Base-by-base conservation (phyloP, 2,113 vertebrate species). In the Mungos mungo region DNA sequence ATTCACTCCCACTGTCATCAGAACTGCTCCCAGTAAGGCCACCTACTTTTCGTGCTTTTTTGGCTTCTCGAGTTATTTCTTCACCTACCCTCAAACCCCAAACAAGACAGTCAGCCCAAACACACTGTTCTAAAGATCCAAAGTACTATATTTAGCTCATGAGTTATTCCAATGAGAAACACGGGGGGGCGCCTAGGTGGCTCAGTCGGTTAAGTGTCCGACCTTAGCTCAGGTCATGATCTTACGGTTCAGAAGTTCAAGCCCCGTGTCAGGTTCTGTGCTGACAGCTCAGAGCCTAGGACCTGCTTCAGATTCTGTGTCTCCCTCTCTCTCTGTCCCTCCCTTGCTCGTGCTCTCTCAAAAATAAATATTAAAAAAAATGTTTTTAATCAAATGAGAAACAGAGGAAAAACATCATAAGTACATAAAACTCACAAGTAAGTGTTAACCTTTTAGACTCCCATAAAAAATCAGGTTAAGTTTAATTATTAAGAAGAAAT, bases 1-100 rank as follows among this genome's bases (percentile, higher is more conserved):
- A 99, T 33, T 98, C 99, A 0, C 99, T 99, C 33, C 98, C 99
- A 95, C 99, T 99, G 84, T 99, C 99, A 3, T 99, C 99, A 23
- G 99, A 99, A 98, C 99, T 99, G 98, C 99, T 99, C 0, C 99
- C 99, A 0, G 99, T 99, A 82, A 99, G 99, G 33, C 99, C 99
- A 0, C 99, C 99, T 2, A 99, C 98, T 97, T 99, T 99, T 23
- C 99, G 99, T 13, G 99, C 98, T 98, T 99, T 99, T 98, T 99
- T 99, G 76, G 98, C 97, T 98, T 99, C 99, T 97, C 99, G 99
- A 94, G 98, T 99, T 25, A 99, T 89, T 92, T 99, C 99, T 74
- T 99, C 98, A 98, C 99, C 99, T 99, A 96, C 87, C 72, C 14
- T 12, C 41, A 76, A 84, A 21, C 5, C 41, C 35, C 77, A 91